A percentile compares a stretch with the other conserved stretches of the same genome.
Evolutionary conservation across 1,140 invertebrate genomes (phyloP).

Genomic region (Cydia pomonella): DNA sequence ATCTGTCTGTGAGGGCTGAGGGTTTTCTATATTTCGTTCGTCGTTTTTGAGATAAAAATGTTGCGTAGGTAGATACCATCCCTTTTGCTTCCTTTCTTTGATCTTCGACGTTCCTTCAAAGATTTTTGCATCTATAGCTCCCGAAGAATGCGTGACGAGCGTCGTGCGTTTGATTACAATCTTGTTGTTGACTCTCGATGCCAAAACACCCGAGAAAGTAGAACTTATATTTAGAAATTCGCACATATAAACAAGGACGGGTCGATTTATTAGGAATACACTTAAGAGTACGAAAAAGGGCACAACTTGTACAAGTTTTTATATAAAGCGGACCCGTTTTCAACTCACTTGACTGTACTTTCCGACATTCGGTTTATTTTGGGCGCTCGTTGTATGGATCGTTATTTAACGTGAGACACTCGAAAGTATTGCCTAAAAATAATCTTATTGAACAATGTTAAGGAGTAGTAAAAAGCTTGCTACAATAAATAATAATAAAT

Average conservation of each 20-base stretch:
- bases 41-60: neutral
- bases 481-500: too few species aligned
- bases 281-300: neutral
- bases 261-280: neutral
- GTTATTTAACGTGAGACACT: constrained; percentile 25
- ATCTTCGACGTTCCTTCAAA: neutral
- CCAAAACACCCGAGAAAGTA: constrained; percentile 44
- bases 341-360: neutral
- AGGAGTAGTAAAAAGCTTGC: neutral
- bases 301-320: neutral
- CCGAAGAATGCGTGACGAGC: constrained; percentile 16
- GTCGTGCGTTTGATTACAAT: constrained; percentile 37
- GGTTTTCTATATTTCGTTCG: neutral
- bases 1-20: neutral
- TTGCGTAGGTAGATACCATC: neutral
- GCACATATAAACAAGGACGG: constrained; percentile 29
- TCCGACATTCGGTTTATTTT: neutral
- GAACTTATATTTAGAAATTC: constrained; percentile 40
- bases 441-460: constrained; percentile 7
- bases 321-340: neutral
- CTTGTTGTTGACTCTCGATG: constrained; percentile 38
- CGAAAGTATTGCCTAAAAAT: constrained; percentile 7
- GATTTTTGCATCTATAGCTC: neutral
- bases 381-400: neutral
- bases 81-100: neutral